Evolutionary conservation across 2,797 vertebrate genomes (phyloP).

Genomic region (Muscicapa striata): DNA sequence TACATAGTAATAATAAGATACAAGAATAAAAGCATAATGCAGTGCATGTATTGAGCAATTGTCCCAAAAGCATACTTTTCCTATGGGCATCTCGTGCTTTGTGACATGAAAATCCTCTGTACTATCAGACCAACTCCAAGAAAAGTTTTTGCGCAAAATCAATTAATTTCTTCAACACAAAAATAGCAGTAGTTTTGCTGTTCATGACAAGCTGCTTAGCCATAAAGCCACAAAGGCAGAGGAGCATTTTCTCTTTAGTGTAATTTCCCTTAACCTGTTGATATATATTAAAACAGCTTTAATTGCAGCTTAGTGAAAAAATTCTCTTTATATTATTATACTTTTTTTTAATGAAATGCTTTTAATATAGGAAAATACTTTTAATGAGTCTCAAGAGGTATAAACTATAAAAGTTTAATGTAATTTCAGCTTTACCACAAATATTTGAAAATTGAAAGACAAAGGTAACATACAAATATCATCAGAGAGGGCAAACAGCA

Average conservation of each 20-base stretch:
- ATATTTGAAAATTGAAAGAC: neutral
- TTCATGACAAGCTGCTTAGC: neutral
- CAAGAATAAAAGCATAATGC: neutral
- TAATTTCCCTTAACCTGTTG: neutral
- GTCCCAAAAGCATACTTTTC: neutral
- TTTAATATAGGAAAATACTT: neutral
- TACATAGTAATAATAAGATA: neutral
- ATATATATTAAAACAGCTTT: neutral
- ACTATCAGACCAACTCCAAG: neutral
- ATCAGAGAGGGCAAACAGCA: neutral
- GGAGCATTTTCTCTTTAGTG: neutral
- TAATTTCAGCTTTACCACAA: neutral
- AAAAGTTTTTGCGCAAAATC: neutral
- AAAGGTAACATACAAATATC: neutral
- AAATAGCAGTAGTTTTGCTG: neutral
- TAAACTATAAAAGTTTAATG: neutral
- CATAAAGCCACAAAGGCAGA: neutral
- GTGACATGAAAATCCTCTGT: neutral
- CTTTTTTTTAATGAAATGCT: neutral
- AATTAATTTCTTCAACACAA: neutral
- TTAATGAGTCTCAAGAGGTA: neutral
- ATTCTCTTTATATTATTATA: neutral
- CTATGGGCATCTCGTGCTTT: rapidly evolving
- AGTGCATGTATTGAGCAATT: neutral
- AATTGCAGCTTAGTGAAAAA: neutral